Evolutionary conservation across 2,888 invertebrate species (phyloP).

Genomic region (Teleiodes luculella): DNA sequence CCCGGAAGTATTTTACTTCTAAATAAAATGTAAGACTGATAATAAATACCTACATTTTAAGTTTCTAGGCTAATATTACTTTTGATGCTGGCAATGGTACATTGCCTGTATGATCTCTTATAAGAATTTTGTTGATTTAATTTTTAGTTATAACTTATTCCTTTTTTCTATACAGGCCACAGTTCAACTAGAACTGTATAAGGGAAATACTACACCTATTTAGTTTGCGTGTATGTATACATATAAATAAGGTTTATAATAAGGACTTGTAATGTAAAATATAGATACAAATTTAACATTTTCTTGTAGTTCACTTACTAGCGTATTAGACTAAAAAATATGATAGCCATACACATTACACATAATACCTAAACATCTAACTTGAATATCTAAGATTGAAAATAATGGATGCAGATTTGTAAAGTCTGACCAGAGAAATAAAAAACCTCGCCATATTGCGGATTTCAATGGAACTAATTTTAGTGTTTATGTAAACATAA

Average conservation of each 20-base stretch:
- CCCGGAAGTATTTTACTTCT: slow-evolving; percentile 85
- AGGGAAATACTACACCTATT: background rate
- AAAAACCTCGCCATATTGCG: too few species aligned
- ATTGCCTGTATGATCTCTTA: slow-evolving; percentile 27
- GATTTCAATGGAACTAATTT: too few species aligned
- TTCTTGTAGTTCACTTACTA: background rate
- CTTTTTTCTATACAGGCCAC: background rate
- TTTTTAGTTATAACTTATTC: background rate
- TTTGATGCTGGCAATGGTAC: slow-evolving; percentile 32
- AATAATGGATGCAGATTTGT: too few species aligned
- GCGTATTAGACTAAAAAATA: background rate
- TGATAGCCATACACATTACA: too few species aligned
- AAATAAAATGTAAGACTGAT: slow-evolving; percentile 70
- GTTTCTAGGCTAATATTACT: slow-evolving; percentile 16
- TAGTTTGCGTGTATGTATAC: background rate
- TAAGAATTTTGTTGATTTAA: background rate
- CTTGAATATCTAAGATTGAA: too few species aligned
- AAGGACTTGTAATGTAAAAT: background rate
- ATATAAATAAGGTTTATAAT: background rate
- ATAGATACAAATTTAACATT: slow-evolving; percentile 18
- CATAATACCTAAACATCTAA: too few species aligned
- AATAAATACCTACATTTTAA: slow-evolving; percentile 16
- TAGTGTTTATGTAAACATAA: too few species aligned
- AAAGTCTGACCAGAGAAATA: too few species aligned
- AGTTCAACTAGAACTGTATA: background rate